Evolutionary conservation across 2,113 vertebrate genomes (phyloP), one percentile per base, ranked within the genome.

Genomic region (Equus quagga): DNA sequence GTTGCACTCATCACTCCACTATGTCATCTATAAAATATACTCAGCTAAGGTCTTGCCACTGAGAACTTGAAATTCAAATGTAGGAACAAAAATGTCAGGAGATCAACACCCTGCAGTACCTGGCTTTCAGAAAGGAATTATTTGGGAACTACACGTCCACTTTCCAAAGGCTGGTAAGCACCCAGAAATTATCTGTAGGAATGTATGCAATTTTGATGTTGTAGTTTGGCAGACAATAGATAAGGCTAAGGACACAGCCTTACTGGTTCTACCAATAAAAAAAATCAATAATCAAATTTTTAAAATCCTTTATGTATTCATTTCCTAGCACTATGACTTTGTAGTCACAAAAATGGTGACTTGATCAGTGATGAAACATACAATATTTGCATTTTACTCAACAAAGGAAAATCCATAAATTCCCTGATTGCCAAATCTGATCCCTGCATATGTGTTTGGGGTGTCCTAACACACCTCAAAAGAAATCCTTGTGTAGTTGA

Each of bases 101-200:
- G 3, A 41, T 2, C 31, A 49, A 23, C 4, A 6, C 13, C 1
- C 19, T 8, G 0, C 0, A 56, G 51, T 18, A 12, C 24, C 21
- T 46, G 26, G 31, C 33, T 69, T 93, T 49, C 49, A 80, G 65
- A 88, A 76, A 69, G 31, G 7, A 75, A 81, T 51, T 49, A 36
- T 26, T 56, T 58, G 11, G 4, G 9, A 62, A 13, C 0, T 11
- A 0, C 8, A 26, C 6, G 9, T 8, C 15, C 6, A 83, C 19
- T 46, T 94, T 51, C 36, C 41, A 44, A 72, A 17, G 0, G 33
- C 15, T 78, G 12, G 23, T 23, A 54, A 76, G 8, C 8, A 72
- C 28, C 18, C 44, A 49, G 51, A 75, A 36, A 54, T 8, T 58
- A 49, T 21, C 58, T n/a, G 46, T 28, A 78, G 33, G 24, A 36